Evolutionary conservation across 1,140 invertebrate species (phyloP).

Genomic region (Ostrea edulis): DNA sequence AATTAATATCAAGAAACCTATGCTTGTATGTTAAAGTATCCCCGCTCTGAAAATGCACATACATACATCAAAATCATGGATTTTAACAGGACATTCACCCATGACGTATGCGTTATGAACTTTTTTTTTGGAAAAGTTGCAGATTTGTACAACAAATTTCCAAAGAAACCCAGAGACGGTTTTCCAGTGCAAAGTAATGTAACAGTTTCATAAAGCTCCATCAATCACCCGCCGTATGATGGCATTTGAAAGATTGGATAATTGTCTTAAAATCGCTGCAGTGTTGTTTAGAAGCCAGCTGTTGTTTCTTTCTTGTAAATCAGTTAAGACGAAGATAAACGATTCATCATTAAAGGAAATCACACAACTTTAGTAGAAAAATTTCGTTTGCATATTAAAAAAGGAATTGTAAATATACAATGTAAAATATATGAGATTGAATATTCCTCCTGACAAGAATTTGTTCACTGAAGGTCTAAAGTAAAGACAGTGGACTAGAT

Average conservation of each 20-base stretch:
- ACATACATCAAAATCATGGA: no score
- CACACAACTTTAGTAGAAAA: neutral
- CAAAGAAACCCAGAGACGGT: neutral
- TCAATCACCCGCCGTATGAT: conserved; percentile 12
- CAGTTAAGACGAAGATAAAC: conserved; percentile 1
- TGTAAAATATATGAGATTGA: neutral
- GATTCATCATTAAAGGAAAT: neutral
- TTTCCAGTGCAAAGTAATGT: conserved; percentile 12
- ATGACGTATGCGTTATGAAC: neutral
- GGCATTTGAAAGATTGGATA: conserved; percentile 38
- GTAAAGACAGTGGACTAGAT: neutral
- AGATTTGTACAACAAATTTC: neutral
- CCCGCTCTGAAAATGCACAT: no score
- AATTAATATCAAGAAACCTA: no score
- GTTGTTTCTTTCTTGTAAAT: neutral
- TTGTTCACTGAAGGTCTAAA: neutral
- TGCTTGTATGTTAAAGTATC: no score
- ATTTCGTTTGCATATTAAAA: neutral
- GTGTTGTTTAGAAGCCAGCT: neutral
- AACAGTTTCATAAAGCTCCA: neutral
- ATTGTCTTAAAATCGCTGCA: neutral
- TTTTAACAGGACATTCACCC: neutral
- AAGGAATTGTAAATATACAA: neutral
- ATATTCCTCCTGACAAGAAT: neutral
- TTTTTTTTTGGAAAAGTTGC: neutral